Conservation (phyloP, 92 coral and sea anemone species). For the Montipora capitata region DNA sequence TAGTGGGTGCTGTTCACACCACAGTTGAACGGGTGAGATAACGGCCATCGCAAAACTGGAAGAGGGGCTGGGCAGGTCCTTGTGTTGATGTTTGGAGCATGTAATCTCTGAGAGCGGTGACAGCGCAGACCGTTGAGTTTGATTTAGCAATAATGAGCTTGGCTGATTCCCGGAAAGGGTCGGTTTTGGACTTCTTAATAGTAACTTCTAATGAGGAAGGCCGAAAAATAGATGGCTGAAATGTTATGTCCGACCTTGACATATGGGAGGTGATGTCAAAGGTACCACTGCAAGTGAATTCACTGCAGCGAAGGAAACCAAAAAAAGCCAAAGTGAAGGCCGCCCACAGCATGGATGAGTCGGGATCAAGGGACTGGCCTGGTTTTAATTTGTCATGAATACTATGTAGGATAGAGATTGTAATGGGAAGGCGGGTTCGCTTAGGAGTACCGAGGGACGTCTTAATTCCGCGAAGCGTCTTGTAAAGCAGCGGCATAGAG, state of each 20-base stretch:
- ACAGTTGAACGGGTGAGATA: not conserved
- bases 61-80: not conserved
- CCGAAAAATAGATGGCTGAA: not conserved
- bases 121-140: not conserved
- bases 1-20: not conserved
- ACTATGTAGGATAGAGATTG: not conserved
- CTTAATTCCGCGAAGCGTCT: slow-evolving; percentile 8
- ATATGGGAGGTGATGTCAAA: not conserved
- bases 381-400: not conserved
- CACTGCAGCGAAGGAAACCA: not conserved
- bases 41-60: not conserved
- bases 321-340: not conserved
- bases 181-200: not conserved
- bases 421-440: not conserved
- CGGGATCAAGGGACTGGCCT: not conserved
- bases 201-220: not conserved
- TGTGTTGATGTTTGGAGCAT: not conserved
- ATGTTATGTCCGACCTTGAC: not conserved
- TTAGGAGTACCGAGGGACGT: not conserved
- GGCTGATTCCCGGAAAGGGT: slow-evolving; percentile 20
- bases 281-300: not conserved
- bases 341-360: slow-evolving; percentile 12
- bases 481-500: slow-evolving; percentile 9
- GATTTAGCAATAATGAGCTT: slow-evolving; percentile 10
- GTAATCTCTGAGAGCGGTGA: not conserved